Evolutionary conservation across 2,797 vertebrate species (phyloP).

Genomic region (Acrossocheilus fasciatus): DNA sequence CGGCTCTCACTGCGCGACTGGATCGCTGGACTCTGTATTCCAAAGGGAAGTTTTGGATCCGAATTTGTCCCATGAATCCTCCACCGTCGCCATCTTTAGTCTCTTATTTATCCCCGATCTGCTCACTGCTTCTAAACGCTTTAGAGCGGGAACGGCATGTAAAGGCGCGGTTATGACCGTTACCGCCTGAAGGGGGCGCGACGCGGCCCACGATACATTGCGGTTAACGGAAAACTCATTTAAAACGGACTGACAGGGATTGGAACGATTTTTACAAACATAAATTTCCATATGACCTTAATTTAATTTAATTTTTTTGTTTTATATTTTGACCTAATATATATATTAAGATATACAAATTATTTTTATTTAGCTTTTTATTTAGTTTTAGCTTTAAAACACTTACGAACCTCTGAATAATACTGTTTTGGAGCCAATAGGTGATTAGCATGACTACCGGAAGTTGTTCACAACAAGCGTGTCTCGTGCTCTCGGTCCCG

Average conservation of each 20-base stretch:
- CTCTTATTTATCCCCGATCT: constrained; percentile 63
- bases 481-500: not conserved
- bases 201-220: not conserved
- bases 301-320: not conserved
- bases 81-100: constrained; percentile 81
- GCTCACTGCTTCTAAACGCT: constrained; percentile 65
- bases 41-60: constrained; percentile 61
- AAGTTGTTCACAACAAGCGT: not conserved
- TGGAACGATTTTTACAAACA: not conserved
- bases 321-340: not conserved
- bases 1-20: constrained; percentile 34
- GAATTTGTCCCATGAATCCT: constrained; percentile 60
- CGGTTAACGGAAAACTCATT: not conserved
- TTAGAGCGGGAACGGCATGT: not conserved
- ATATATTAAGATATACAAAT: not conserved
- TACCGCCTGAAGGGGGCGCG: constrained; percentile 37
- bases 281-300: not conserved
- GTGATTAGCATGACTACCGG: not conserved
- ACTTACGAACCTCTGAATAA: not conserved
- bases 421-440: not conserved
- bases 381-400: no score
- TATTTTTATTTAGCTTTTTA: no score
- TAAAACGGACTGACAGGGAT: not conserved
- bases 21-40: constrained; percentile 56
- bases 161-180: fast-evolving